Conservation (phyloP, 2,888 invertebrate genomes). For the Trissoscelio sp. region DNA sequence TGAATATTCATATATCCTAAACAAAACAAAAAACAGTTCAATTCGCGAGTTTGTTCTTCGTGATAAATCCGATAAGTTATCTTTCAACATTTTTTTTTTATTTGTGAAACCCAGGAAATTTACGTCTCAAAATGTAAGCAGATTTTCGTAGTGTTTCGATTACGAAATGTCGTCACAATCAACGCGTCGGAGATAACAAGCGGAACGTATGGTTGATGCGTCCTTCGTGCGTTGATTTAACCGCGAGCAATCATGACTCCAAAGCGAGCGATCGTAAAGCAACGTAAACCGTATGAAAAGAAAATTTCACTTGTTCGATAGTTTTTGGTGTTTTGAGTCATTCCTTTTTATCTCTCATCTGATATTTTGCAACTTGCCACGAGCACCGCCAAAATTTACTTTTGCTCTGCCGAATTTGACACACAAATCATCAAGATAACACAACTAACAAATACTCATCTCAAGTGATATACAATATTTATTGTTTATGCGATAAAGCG, state of each 20-base stretch:
- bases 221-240: constrained; percentile 32
- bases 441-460: constrained; percentile 4
- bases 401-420: constrained; percentile 26
- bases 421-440: constrained; percentile 25
- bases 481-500: constrained; percentile 32
- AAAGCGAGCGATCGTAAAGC: constrained; percentile 18
- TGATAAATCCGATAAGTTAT: constrained; percentile 59
- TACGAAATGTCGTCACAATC: constrained; percentile 47
- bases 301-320: constrained; percentile 5
- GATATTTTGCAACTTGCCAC: neutral
- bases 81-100: constrained; percentile 58
- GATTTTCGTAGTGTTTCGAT: constrained; percentile 43
- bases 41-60: constrained; percentile 45
- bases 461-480: constrained; percentile 24
- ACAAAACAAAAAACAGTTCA: constrained; percentile 42
- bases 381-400: constrained; percentile 23
- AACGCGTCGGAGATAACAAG: constrained; percentile 12
- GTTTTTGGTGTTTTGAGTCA: neutral
- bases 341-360: constrained; percentile 19
- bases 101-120: constrained; percentile 61
- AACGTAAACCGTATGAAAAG: too few species aligned
- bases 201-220: constrained; percentile 5
- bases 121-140: constrained; percentile 38
- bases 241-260: neutral
- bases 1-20: neutral